Evolutionary conservation across 1,140 invertebrate species (phyloP).

Genomic region (Drosophila persimilis): DNA sequence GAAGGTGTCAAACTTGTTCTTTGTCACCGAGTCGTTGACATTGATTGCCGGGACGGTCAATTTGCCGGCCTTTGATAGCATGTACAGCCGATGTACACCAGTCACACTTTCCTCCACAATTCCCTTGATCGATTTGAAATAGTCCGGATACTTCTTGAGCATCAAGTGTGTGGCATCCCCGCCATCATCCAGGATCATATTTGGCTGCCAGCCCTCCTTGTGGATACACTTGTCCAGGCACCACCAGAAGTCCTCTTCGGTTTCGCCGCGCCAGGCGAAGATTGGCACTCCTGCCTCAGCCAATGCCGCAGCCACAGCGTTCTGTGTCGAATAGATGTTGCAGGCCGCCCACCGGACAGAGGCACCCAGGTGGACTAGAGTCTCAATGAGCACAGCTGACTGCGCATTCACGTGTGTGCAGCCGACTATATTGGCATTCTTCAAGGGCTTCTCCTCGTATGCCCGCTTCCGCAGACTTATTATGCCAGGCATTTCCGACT

Average conservation of each 20-base stretch:
- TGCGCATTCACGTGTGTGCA: conserved; percentile 99
- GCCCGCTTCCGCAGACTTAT: conserved; percentile 95
- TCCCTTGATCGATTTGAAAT: conserved; percentile 97
- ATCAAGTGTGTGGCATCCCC: conserved; percentile 98
- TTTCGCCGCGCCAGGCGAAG: conserved; percentile 97
- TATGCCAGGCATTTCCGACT: conserved; percentile 99
- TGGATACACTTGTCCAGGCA: conserved; percentile 97
- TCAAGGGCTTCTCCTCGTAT: conserved; percentile 95
- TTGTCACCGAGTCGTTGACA: conserved; percentile 98
- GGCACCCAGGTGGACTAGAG: conserved; percentile 93
- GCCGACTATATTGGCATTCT: conserved; percentile 96
- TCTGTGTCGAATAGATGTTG: conserved; percentile 98
- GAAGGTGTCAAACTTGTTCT: conserved; percentile 97
- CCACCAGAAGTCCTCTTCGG: conserved; percentile 99
- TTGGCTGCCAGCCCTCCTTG: conserved; percentile 93
- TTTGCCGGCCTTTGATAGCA: conserved; percentile 96
- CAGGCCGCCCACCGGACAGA: conserved; percentile 97
- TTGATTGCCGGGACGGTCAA: conserved; percentile 98
- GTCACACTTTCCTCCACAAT: conserved; percentile 99
- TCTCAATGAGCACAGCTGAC: conserved; percentile 97
- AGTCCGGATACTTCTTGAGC: conserved; percentile 96
- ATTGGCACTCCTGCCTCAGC: conserved; percentile 94
- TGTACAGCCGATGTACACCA: conserved; percentile 98
- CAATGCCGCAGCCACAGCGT: conserved; percentile 97
- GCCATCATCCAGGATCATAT: conserved; percentile 98